Base-by-base conservation (phyloP, 2,113 vertebrate genomes). In the Corythornis cristatus region DNA sequence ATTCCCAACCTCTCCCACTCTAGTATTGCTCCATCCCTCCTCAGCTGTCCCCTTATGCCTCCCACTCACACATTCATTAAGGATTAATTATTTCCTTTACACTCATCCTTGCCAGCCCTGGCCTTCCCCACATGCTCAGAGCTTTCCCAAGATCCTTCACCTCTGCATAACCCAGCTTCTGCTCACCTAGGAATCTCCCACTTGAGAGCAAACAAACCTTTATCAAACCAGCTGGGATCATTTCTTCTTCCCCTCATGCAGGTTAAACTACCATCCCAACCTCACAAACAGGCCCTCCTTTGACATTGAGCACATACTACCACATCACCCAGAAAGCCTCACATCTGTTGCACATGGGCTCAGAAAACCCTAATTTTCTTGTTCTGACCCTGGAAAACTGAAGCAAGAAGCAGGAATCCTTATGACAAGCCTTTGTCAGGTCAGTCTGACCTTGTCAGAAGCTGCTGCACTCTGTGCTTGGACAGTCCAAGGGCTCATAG, bases 51-150 rank as follows among this genome's bases (percentile, higher is more conserved):
- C 72, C 40, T 93, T 29, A 33, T 77, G 84, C 87, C 89, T 93
- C 93, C 95, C 88, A 95, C 93, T 93, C 93, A 86, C 71, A 81
- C 0, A 0, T 83, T 83, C 0, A 3, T 71, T 89, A 88, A 91
- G 45, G 85, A 95, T 93, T 95, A 94, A 93, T 92, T 96, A 67
- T 94, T 93, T 96, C 79, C 89, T 80, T 93, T 95, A 45, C 87
- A 54, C 72, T 80, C 48, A 21, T 58, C 67, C 35, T 85, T 96
- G 88, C 89, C 93, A 95, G 25, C 45, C 26, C 43, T 83, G 65
- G 83, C 76, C 83, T 86, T 91, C 56, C 40, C 29, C 29, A 45
- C 37, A 8, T 57, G 57, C 46, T 88, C 70, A 88, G 68, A 65
- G 50, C 18, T 83, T 89, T 93, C 46, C n/a, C 40, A 77, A 91